Conservation (phyloP, 2,797 vertebrate species). For the Xenops minutus region DNA sequence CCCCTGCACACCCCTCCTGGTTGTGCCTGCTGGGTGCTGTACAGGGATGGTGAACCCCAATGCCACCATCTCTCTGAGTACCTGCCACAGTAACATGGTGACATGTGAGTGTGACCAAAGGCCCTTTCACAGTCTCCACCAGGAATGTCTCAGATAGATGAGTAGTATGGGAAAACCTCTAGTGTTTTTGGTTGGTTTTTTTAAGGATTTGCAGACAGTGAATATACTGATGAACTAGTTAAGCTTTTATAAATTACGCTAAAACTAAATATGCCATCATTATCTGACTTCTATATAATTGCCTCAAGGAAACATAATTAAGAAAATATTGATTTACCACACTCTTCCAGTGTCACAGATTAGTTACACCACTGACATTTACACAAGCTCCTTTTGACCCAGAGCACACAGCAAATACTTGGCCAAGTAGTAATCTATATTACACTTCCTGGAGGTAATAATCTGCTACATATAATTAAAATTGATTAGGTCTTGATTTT, state of each 20-base stretch:
- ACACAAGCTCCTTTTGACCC: background rate
- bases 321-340: background rate
- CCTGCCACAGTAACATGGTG: background rate
- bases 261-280: background rate
- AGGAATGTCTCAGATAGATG: background rate
- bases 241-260: background rate
- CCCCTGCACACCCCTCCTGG: fast-evolving
- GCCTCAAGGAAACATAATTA: background rate
- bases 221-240: background rate
- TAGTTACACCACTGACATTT: background rate
- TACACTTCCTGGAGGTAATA: background rate
- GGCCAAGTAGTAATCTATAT: background rate
- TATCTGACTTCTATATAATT: background rate
- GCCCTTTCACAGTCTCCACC: fast-evolving
- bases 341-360: background rate
- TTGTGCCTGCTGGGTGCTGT: background rate
- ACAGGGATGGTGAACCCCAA: background rate
- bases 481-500: background rate
- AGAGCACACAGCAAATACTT: background rate
- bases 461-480: background rate
- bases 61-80: background rate
- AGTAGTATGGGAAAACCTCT: background rate
- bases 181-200: background rate
- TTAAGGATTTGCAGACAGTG: background rate
- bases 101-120: fast-evolving